Evolutionary conservation across 53 echinoderm and acorn worm species (phyloP).

Genomic region (Holothuria leucospilota): DNA sequence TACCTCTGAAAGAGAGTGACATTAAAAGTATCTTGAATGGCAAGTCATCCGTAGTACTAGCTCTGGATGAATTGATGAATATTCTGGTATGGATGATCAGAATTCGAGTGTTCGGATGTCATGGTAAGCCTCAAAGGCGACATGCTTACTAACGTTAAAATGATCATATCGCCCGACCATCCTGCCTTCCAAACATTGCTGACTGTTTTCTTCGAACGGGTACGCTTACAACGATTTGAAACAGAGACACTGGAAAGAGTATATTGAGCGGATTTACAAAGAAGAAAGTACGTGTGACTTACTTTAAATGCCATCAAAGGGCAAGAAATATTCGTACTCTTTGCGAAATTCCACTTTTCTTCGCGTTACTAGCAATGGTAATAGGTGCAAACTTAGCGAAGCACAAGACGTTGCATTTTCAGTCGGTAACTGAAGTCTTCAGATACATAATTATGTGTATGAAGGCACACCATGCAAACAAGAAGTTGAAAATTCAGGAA

Average conservation of each 20-base stretch:
- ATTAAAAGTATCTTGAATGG: not conserved
- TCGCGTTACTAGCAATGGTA: too few relatives aligned
- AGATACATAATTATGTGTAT: too few relatives aligned
- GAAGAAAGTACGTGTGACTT: too few relatives aligned
- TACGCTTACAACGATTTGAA: not conserved
- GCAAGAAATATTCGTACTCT: too few relatives aligned
- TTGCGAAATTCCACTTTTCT: too few relatives aligned
- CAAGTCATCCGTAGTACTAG: not conserved
- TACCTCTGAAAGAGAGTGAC: not conserved
- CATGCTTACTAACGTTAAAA: not conserved
- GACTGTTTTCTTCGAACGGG: not conserved
- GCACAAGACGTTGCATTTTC: too few relatives aligned
- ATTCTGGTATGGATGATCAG: not conserved
- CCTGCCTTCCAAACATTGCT: not conserved
- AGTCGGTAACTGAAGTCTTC: too few relatives aligned
- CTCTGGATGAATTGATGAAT: slow-evolving; percentile 8
- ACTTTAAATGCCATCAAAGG: too few relatives aligned
- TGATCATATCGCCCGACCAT: not conserved
- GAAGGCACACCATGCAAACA: too few relatives aligned
- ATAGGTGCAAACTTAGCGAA: too few relatives aligned
- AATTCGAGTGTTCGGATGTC: not conserved
- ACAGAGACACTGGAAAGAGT: not conserved
- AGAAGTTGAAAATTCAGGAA: too few relatives aligned
- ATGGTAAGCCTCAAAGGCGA: not conserved
- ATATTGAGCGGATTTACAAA: too few relatives aligned